Base-by-base conservation (phyloP, 2,888 invertebrate genomes). In the Dysmachus trigonus region DNA sequence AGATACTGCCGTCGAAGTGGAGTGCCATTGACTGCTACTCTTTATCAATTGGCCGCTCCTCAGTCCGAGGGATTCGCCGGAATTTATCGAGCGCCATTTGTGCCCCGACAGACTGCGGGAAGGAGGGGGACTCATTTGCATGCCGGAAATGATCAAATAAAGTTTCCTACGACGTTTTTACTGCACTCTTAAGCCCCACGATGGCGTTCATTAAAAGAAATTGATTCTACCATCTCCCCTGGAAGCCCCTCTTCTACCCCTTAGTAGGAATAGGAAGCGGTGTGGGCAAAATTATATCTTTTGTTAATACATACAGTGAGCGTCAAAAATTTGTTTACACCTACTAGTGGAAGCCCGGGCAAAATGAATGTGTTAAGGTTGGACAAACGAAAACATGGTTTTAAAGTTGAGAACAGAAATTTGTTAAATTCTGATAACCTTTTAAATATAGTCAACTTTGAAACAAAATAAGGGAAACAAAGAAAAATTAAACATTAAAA, bases 81-180 rank as follows among this genome's bases (percentile, higher is more conserved):
- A 77, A 77, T 77, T 77, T 77, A 77, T 77, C 77, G 77, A 27
- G 30, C 27, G 41, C 77, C 77, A 77, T 77, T 77, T 77, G 47
- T 77, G 47, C 30, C 77, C 22, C 47, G 15, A 77, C 47, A 27
- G 77, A 77, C 76, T n/a, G n/a, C n/a, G n/a, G n/a, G n/a, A n/a
- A n/a, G n/a, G n/a, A n/a, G 10, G 77, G 8, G 27, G 27, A 8
- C 77, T 77, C 77, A 77, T 77, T 77, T 77, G 77, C 77, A 77
- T 77, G 77, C 77, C 30, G 41, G 77, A 47, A 77, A 77, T 77
- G 77, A 77, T 77, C 77, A 77, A 77, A 77, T 77, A 77, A 77
- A 77, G 47, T 41, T 77, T 35, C 47, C 77, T 35, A 77, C 47
- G 77, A 77, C 77, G 47, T 47, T 77, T 77, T 77, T 77, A 77